Conservation (phyloP, 2,888 invertebrate genomes). For the Lagria hirta region DNA sequence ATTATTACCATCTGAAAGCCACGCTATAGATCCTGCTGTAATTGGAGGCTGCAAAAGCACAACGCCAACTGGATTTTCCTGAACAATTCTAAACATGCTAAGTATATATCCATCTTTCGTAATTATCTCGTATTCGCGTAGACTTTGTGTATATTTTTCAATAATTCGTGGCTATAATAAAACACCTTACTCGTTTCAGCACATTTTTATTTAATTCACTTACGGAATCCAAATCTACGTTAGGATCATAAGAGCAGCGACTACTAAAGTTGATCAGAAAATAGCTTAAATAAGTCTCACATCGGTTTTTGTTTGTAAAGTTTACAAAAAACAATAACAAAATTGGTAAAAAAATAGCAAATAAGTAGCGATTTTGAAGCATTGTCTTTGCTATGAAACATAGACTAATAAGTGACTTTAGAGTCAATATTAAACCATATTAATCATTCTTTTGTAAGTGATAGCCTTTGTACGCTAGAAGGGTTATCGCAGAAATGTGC, state of each 20-base stretch:
- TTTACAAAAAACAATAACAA: neutral
- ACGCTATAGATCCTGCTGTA: conserved; percentile 4
- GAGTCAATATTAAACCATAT: no score
- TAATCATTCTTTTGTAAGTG: no score
- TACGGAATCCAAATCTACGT: conserved; percentile 4
- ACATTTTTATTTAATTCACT: no score
- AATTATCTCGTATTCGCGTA: neutral
- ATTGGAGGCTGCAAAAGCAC: conserved; percentile 2
- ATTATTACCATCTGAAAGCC: conserved; percentile 2
- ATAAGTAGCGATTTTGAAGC: no score
- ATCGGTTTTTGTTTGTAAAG: neutral
- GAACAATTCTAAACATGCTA: conserved; percentile 2
- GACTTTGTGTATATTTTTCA: neutral
- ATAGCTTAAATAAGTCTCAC: conserved; percentile 4
- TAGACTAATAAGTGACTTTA: no score
- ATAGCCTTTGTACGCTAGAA: no score
- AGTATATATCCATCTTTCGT: conserved; percentile 10
- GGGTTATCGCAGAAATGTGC: no score
- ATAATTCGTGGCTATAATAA: conserved; percentile 4
- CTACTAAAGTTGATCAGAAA: conserved; percentile 4
- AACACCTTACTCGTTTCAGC: no score
- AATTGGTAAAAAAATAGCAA: no score
- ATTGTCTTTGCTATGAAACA: no score
- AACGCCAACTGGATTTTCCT: conserved; percentile 1
- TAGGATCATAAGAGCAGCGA: conserved; percentile 6